Percentiles rank a stretch among this genome's conserved stretches.
Conservation (phyloP, 2,113 vertebrate genomes). For the Lepus americanus region DNA sequence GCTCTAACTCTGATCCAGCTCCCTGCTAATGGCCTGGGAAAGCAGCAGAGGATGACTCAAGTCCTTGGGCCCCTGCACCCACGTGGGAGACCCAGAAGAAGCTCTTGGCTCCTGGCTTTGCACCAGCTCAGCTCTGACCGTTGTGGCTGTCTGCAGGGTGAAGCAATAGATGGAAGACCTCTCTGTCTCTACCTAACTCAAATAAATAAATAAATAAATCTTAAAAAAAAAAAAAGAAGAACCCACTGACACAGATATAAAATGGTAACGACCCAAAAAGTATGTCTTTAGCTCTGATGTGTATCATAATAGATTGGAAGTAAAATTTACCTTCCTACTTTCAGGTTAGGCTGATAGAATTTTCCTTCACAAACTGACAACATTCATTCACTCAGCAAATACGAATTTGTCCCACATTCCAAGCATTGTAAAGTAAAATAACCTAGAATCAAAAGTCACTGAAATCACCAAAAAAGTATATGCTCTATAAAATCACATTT, state of each 20-base stretch:
- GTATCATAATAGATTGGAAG: neutral
- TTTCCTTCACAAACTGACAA: constrained; percentile 59
- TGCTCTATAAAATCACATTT: constrained; percentile 59
- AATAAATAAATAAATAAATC: too few relatives aligned
- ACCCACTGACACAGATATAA: constrained; percentile 11
- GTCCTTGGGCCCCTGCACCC: too few relatives aligned
- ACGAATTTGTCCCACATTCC: neutral
- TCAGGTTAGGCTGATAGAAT: constrained; percentile 42
- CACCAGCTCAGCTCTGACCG: too few relatives aligned
- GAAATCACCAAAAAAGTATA: constrained; percentile 14
- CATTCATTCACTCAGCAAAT: constrained; percentile 26
- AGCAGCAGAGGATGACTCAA: too few relatives aligned
- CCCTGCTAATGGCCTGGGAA: too few relatives aligned
- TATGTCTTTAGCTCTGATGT: neutral
- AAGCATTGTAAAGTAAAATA: constrained; percentile 49
- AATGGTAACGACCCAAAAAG: constrained; percentile 28
- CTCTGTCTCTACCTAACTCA: too few relatives aligned
- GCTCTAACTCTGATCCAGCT: too few relatives aligned
- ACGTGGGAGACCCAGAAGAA: too few relatives aligned
- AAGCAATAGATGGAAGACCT: too few relatives aligned
- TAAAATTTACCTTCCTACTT: neutral
- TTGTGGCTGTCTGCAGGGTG: too few relatives aligned
- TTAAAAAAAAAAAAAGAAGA: neutral
- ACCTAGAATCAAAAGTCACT: constrained; percentile 51
- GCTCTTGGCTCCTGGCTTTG: too few relatives aligned